Conservation (phyloP, 1,140 invertebrate genomes). For the Pseudobourletiella spinata region DNA sequence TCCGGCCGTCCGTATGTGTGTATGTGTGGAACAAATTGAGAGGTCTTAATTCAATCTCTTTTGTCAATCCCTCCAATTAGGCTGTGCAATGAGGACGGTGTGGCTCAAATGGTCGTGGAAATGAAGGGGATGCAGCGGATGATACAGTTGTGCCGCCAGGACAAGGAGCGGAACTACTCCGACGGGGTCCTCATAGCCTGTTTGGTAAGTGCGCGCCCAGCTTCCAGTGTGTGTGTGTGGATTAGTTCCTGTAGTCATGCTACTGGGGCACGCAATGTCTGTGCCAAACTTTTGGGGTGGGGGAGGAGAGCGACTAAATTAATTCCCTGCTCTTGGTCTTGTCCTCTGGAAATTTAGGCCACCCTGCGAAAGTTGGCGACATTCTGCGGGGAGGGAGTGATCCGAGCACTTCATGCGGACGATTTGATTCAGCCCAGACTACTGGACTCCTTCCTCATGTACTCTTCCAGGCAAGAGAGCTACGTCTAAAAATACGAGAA, state of each 20-base stretch:
- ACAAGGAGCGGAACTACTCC: slow-evolving; percentile 57
- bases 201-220: slow-evolving; percentile 62
- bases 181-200: slow-evolving; percentile 63
- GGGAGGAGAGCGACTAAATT: too few relatives aligned
- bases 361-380: slow-evolving; percentile 57
- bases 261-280: too few relatives aligned
- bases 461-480: slow-evolving; percentile 58
- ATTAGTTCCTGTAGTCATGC: too few relatives aligned
- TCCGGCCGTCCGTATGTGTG: too few relatives aligned
- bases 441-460: slow-evolving; percentile 59
- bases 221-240: too few relatives aligned
- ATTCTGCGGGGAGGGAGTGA: slow-evolving; percentile 47
- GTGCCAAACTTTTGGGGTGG: too few relatives aligned
- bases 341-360: slow-evolving; percentile 46
- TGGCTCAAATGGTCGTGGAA: slow-evolving; percentile 60
- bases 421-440: slow-evolving; percentile 57
- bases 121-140: slow-evolving; percentile 66
- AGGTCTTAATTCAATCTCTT: too few relatives aligned
- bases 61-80: too few relatives aligned
- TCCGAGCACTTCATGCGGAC: slow-evolving; percentile 47
- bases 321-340: too few relatives aligned
- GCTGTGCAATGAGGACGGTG: slow-evolving; percentile 60
- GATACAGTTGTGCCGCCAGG: slow-evolving; percentile 58
- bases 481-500: too few relatives aligned
- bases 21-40: too few relatives aligned